Evolutionary conservation across 2,113 vertebrate species (phyloP).

Genomic region (Turnix velox): DNA sequence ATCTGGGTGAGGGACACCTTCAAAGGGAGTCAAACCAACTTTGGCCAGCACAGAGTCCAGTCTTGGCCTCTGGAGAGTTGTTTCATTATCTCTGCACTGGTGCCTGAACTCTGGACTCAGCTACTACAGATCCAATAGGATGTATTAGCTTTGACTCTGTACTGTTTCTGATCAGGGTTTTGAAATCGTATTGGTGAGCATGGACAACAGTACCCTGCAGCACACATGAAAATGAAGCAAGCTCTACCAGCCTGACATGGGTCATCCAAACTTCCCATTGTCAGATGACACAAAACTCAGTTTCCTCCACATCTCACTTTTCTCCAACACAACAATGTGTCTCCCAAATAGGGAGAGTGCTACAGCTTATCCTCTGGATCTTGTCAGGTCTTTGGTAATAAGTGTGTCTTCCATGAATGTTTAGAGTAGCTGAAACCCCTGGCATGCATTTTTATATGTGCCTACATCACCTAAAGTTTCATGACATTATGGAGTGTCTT

Average conservation of each 20-base stretch:
- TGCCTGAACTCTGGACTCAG: background rate
- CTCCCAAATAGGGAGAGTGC: background rate
- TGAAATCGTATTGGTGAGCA: background rate
- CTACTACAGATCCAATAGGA: background rate
- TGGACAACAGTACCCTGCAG: background rate
- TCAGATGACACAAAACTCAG: background rate
- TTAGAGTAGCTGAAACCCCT: background rate
- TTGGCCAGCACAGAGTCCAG: background rate
- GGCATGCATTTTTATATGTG: background rate
- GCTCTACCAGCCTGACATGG: background rate
- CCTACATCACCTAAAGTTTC: background rate
- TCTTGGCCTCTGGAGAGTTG: background rate
- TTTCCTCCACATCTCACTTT: background rate
- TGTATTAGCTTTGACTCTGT: background rate
- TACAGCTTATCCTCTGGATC: background rate
- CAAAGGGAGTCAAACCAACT: background rate
- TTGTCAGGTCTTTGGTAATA: background rate
- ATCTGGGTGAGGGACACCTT: background rate
- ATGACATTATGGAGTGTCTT: background rate
- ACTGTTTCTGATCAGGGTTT: background rate
- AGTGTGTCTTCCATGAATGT: background rate
- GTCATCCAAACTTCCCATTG: background rate
- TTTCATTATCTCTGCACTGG: background rate
- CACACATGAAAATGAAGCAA: background rate
- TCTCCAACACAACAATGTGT: background rate